Conservation (phyloP, 2,888 invertebrate species). For the Rotaria sp. region DNA sequence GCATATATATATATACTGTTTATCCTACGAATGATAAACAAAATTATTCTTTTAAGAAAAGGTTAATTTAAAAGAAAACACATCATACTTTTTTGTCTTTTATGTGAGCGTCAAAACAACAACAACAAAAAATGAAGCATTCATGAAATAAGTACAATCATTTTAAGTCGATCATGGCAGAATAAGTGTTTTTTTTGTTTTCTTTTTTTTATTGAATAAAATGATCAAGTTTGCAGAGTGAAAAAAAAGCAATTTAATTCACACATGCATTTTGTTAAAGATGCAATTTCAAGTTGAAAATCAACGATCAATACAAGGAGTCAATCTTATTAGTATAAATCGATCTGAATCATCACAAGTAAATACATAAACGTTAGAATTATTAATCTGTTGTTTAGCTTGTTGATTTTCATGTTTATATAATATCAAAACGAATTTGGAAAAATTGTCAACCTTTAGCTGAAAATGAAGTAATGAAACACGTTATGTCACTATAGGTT, state of each 20-base stretch:
- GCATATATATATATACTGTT: no score
- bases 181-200: no score
- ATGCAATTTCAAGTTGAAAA: neutral
- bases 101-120: neutral
- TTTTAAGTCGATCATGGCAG: no score
- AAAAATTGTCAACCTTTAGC: conserved; percentile 56
- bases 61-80: neutral
- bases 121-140: neutral
- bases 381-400: conserved; percentile 49
- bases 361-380: neutral
- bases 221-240: no score
- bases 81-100: neutral
- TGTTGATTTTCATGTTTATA: conserved; percentile 58
- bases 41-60: no score
- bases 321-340: neutral
- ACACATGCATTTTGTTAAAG: neutral
- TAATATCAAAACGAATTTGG: conserved; percentile 58
- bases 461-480: conserved; percentile 56
- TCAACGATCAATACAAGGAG: neutral
- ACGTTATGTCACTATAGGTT: conserved; percentile 58
- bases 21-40: no score
- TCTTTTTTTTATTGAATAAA: no score
- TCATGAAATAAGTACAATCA: no score
- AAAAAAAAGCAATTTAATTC: no score
- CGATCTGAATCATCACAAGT: conserved; percentile 27